A percentile compares a stretch with the other conserved stretches of the same genome.
Evolutionary conservation across 2,888 invertebrate genomes (phyloP).

Genomic region (Synanthedon myopaeformis): DNA sequence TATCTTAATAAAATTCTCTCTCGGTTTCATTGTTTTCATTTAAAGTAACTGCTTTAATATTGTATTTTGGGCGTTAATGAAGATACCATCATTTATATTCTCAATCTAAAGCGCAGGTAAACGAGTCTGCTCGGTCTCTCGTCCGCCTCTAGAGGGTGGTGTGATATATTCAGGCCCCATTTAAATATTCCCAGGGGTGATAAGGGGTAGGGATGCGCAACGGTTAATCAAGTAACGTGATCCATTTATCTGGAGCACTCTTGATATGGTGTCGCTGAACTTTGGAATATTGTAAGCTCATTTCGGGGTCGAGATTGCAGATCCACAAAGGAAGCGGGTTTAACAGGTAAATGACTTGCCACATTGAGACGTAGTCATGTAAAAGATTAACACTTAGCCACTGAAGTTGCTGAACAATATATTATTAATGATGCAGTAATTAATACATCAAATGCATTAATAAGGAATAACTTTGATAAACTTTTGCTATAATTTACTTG

Average conservation of each 20-base stretch:
- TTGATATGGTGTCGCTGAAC: conserved; percentile 61
- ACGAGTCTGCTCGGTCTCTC: conserved; percentile 39
- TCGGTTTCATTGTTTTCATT: conserved; percentile 13
- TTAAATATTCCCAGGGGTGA: conserved; percentile 68
- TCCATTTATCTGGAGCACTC: conserved; percentile 67
- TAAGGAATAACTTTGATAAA: too few species aligned
- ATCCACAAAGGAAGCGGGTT: conserved; percentile 19
- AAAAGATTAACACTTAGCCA: conserved; percentile 2
- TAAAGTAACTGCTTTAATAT: conserved; percentile 20
- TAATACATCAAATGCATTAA: too few species aligned
- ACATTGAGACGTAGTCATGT: conserved; percentile 2
- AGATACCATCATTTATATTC: conserved; percentile 49
- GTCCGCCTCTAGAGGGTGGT: conserved; percentile 52
- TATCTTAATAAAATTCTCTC: conserved; percentile 3
- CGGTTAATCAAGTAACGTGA: conserved; percentile 70
- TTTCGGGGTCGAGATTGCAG: conserved; percentile 39
- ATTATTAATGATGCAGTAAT: too few species aligned
- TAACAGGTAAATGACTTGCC: conserved; percentile 16
- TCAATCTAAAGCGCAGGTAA: conserved; percentile 55
- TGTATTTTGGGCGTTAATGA: conserved; percentile 39
- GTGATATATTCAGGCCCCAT: conserved; percentile 66
- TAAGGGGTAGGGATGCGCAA: conserved; percentile 63
- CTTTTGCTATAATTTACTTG: too few species aligned
- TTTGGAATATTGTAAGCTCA: conserved; percentile 58
- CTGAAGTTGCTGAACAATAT: too few species aligned